phyloP scores from a whole-genome alignment of 2,113 vertebrate genomes.

The Hyperoodon ampullatus region DNA sequence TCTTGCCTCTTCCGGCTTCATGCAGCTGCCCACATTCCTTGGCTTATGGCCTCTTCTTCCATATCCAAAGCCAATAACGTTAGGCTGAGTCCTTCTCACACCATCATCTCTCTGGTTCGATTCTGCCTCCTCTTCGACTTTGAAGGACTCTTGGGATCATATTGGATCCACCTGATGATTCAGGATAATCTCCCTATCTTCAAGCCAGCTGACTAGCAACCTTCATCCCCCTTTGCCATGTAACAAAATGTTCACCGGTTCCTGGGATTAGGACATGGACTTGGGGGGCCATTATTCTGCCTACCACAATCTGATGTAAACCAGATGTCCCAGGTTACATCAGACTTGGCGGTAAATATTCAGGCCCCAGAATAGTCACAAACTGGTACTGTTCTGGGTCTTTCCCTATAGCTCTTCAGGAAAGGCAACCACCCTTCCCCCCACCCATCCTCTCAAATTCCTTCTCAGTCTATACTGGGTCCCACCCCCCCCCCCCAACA shows the following conservation, averaged over 20 bases:
- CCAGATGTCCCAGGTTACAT: neutral
- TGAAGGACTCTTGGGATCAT: neutral
- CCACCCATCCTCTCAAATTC: neutral
- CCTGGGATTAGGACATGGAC: neutral
- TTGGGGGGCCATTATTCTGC: neutral
- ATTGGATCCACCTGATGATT: neutral
- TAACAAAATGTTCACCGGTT: neutral
- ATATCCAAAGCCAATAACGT: neutral
- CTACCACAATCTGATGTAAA: neutral
- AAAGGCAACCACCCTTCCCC: neutral
- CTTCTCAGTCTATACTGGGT: neutral
- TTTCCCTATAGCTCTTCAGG: neutral
- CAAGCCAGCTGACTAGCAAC: neutral
- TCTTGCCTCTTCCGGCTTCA: neutral
- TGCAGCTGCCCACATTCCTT: neutral
- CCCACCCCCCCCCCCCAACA: fast-evolving
- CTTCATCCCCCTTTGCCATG: neutral
- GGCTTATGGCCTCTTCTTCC: neutral
- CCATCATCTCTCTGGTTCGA: neutral
- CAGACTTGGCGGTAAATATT: neutral
- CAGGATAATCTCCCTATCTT: neutral
- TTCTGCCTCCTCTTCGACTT: neutral
- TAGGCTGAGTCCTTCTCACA: neutral
- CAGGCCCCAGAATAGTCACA: neutral
- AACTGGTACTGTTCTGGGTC: neutral